Conservation (phyloP, 2,797 vertebrate genomes). For the Periparus ater region DNA sequence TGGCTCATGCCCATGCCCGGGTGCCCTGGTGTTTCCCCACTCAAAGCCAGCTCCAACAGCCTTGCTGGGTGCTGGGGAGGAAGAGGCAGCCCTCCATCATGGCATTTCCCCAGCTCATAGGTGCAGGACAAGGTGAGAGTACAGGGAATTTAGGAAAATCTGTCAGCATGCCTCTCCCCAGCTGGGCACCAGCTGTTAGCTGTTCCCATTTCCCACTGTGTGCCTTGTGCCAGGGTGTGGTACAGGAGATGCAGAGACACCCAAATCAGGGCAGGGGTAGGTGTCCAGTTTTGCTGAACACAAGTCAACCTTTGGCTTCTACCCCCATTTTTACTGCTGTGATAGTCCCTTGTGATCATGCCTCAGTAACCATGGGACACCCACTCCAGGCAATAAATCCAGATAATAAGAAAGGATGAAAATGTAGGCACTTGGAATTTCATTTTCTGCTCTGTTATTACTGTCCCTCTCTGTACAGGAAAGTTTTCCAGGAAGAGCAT, state of each 20-base stretch:
- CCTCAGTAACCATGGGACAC: not conserved
- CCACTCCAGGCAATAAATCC: not conserved
- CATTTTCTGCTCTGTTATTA: not conserved
- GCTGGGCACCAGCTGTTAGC: rapidly evolving
- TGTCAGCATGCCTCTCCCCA: not conserved
- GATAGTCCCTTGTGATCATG: not conserved
- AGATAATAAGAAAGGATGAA: not conserved
- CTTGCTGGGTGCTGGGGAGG: not conserved
- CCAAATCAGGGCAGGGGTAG: not conserved
- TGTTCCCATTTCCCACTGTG: not conserved
- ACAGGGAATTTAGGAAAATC: not conserved
- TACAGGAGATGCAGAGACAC: not conserved
- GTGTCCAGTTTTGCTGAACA: not conserved
- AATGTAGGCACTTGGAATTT: not conserved
- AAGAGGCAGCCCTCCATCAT: not conserved
- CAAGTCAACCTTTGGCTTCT: not conserved
- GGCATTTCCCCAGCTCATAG: rapidly evolving
- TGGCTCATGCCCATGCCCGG: not conserved
- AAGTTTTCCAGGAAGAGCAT: not conserved
- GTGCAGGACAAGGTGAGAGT: not conserved
- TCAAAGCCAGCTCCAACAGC: not conserved
- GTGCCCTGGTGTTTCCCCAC: not conserved
- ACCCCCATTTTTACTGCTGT: not conserved
- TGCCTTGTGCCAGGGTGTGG: not conserved
- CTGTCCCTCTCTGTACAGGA: not conserved